Base-by-base conservation (phyloP, 2,888 invertebrate genomes). In the Ashinkailepas kermadecensis region DNA sequence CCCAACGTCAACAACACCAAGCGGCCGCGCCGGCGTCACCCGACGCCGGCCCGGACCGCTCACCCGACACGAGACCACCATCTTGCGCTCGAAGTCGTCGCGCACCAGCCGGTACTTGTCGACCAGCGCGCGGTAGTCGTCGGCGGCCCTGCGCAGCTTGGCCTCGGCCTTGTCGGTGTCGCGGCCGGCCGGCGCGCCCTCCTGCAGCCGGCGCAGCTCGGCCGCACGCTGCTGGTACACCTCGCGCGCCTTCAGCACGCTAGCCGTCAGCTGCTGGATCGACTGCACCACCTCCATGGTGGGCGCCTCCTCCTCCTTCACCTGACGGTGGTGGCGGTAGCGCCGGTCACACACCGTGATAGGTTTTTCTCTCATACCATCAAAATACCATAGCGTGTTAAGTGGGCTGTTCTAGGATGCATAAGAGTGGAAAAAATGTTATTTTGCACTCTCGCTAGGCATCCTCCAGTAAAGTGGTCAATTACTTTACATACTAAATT, bases 81-180 rank as follows among this genome's bases (percentile, higher is more conserved):
- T 98, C 89, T 96, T 96, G 86, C 92, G 92, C 88, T 98, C 97
- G 89, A 98, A 99, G 86, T 97, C 96, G 85, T 94, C 94, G 87
- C 98, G 93, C 80, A 96, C 93, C 59, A 91, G 89, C 86, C 93
- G 93, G 88, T 99, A 98, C 88, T 98, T 99, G 83, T 98, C 97
- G 84, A 97, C 92, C 85, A 96, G 91, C 84, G 90, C 89, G 87
- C 94, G 94, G 87, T 98, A 99, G 86, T 99, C 99, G 87, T 99
- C 98, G 88, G 97, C 94, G 54, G 97, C 92, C 89, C 97, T 97
- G 87, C 94, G 95, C 85, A 95, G 89, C 88, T 99, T 98, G 1
- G 91, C 90, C 88, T 97, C 97, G 82, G 95, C 93, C 88, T 98
- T 98, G 87, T 97, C 96, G 84, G 97, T 90, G 86, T 99, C 98